These are phyloP conservation scores for Heliconius hortense DNA, from an alignment of 2,888 invertebrate genomes.

Conservation along the genomic window DNA sequence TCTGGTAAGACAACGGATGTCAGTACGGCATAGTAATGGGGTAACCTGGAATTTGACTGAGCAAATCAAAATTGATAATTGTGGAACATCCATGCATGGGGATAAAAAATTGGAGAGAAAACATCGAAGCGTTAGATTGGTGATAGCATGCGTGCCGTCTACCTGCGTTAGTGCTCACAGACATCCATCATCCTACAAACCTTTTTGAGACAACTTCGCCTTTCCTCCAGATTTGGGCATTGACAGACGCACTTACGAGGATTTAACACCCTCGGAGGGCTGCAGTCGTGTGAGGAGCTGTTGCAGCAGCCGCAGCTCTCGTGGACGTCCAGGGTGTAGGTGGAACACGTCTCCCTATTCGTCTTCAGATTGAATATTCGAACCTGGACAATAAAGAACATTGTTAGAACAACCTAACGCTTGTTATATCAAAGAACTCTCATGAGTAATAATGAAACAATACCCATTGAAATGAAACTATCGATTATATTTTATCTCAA, in stretches of 20 bases:
- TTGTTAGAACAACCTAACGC: slow-evolving; percentile 6
- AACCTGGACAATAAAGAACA: slow-evolving; percentile 55
- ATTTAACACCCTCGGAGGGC: slow-evolving; percentile 62
- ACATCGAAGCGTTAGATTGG: slow-evolving; percentile 46
- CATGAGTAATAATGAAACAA: slow-evolving; percentile 7
- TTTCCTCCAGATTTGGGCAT: slow-evolving; percentile 71
- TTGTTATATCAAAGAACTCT: neutral
- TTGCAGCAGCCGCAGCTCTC: slow-evolving; percentile 68
- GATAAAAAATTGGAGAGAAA: slow-evolving; percentile 30
- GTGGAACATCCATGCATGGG: slow-evolving; percentile 31
- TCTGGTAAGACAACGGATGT: slow-evolving; percentile 74
- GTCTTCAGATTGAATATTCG: slow-evolving; percentile 69
- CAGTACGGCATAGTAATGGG: slow-evolving; percentile 48
- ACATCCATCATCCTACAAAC: slow-evolving; percentile 80
- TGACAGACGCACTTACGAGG: slow-evolving; percentile 79
- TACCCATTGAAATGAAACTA: slow-evolving; percentile 14
- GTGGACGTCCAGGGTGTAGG: slow-evolving; percentile 69
- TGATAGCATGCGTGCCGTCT: slow-evolving; percentile 56
- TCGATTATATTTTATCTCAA: slow-evolving; percentile 21
- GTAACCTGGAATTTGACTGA: neutral
- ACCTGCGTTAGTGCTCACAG: slow-evolving; percentile 62
- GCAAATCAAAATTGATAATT: neutral
- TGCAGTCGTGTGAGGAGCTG: slow-evolving; percentile 57
- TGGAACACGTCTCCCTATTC: slow-evolving; percentile 67
- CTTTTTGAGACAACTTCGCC: slow-evolving; percentile 70